Base-by-base conservation (phyloP, 1,140 invertebrate genomes). In the Odontomachus brunneus region DNA sequence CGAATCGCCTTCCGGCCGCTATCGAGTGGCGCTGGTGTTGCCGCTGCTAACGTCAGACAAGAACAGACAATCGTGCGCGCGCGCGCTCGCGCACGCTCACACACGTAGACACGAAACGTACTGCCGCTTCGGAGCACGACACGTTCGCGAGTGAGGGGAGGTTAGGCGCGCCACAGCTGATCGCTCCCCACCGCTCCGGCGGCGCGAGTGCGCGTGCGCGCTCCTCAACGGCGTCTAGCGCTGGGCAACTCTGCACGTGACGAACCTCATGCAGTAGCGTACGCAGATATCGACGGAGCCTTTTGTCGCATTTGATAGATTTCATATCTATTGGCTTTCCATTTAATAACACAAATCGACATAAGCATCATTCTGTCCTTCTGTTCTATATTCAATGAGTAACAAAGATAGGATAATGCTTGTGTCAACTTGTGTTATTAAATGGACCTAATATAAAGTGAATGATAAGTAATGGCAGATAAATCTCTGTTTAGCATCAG, bases 1-100 rank as follows among this genome's bases (percentile, higher is more conserved):
- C 88, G 85, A 90, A 88, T 89, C 84, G 82, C 86, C 67, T 86
- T 83, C 75, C 82, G 59, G 69, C 74, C 48, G 66, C 83, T 67
- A 85, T 84, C 75, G 65, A 89, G 86, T 89, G 90, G 88, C 90
- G 90, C 89, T 91, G 67, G 85, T 84, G 86, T 48, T 75, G 38
- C 55, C 12, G 73, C 59, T 55, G 71, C 38, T 17, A 19, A 55
- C 62, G 59, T 62, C 53, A 11, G 53, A 55, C 53, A 9, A 19
- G 53, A 55, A 44, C 38, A 11, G 38, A 71, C 62, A 7, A 55
- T 44, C 38, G 38, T 44, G 38, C 3, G 38, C 3, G 38, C 14
- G 22, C 12, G 65, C 22, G 33, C 22, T 17, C 24, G 48, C 66
- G 49, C 22, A 72, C 22, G 12, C 62, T 24, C 63, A 73, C 59